Conservation (phyloP, 64 coral and sea anemone genomes). For the Stylophora pistillata region DNA sequence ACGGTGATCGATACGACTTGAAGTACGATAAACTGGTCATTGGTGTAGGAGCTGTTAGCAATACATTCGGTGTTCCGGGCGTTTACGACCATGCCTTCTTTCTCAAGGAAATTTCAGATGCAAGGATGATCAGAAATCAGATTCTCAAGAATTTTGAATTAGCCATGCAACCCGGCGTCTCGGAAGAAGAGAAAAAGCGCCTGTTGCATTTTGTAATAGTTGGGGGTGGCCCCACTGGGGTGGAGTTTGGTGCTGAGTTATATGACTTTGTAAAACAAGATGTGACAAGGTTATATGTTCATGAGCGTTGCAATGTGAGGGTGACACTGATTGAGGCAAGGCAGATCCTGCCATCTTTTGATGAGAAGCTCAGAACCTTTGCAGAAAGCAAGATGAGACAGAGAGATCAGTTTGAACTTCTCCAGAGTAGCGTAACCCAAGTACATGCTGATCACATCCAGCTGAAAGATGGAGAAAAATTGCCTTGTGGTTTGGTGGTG, state of each 20-base stretch:
- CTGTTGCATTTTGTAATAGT: slow-evolving; percentile 98
- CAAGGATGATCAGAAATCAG: slow-evolving; percentile 93
- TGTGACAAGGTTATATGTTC: slow-evolving; percentile 81
- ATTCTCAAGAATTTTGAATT: slow-evolving; percentile 99
- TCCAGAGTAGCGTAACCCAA: slow-evolving; percentile 90
- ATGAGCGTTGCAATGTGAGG: slow-evolving; percentile 82
- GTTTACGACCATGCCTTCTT: slow-evolving; percentile 91
- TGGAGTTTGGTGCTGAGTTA: slow-evolving; percentile 98
- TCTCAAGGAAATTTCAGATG: slow-evolving; percentile 94
- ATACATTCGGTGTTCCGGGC: slow-evolving; percentile 90
- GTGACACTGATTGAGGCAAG: slow-evolving; percentile 91
- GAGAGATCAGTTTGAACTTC: slow-evolving; percentile 79
- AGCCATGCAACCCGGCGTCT: slow-evolving; percentile 87
- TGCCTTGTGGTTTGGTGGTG: slow-evolving; percentile 92
- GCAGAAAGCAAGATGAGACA: slow-evolving; percentile 97
- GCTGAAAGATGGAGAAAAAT: slow-evolving; percentile 75
- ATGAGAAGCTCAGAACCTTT: slow-evolving; percentile 83
- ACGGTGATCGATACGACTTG: slow-evolving; percentile 63
- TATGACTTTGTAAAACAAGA: slow-evolving; percentile 98
- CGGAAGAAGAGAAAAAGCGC: slow-evolving; percentile 71
- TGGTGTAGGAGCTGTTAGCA: slow-evolving; percentile 88
- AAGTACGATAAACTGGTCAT: slow-evolving; percentile 93
- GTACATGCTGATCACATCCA: slow-evolving; percentile 70
- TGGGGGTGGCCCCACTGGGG: slow-evolving; percentile 92
- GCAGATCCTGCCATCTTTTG: slow-evolving; percentile 96